A percentile compares a stretch with the other conserved stretches of the same genome.
phyloP scores from a whole-genome alignment of 2,797 vertebrate genomes.

The Petrocephalus schoutedeni region DNA sequence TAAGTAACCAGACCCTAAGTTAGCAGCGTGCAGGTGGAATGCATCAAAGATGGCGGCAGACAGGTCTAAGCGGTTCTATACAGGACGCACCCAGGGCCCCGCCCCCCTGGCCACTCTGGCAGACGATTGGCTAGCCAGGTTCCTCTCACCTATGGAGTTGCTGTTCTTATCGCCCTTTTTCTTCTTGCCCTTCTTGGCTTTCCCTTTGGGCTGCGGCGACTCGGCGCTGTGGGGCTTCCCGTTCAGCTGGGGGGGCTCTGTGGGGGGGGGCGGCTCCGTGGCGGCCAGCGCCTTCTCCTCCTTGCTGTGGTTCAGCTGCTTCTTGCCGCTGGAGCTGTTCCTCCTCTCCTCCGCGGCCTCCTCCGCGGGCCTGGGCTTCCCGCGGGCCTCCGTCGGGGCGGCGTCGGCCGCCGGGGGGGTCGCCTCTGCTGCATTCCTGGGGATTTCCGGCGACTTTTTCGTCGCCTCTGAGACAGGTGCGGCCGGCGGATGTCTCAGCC shows the following conservation, averaged over 20 bases:
- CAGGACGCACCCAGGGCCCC: not conserved
- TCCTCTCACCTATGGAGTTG: conserved; percentile 80
- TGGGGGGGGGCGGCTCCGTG: conserved; percentile 54
- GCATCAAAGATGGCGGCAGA: not conserved
- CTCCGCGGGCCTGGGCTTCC: conserved; percentile 51
- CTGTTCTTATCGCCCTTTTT: conserved; percentile 87
- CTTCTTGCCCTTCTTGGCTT: conserved; percentile 91
- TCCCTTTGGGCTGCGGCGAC: conserved; percentile 76
- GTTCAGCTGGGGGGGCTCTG: conserved; percentile 70
- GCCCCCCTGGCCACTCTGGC: not conserved
- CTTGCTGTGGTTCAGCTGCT: conserved; percentile 69
- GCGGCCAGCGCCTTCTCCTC: conserved; percentile 64
- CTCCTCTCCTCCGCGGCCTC: conserved; percentile 67
- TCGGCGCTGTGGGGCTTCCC: conserved; percentile 70
- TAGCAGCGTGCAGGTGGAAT: not conserved
- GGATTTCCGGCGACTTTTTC: conserved; percentile 53
- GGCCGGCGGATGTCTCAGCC: conserved; percentile 58
- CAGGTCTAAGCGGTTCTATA: not conserved
- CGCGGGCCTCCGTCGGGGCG: conserved; percentile 58
- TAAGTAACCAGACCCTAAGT: not conserved
- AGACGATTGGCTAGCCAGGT: not conserved
- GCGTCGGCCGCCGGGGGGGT: conserved; percentile 46
- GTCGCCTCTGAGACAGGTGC: conserved; percentile 47
- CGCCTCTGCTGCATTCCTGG: conserved; percentile 30
- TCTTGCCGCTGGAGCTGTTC: conserved; percentile 65